Evolutionary conservation across 2,888 invertebrate genomes (phyloP).

Genomic region (Eristalis intricaria): DNA sequence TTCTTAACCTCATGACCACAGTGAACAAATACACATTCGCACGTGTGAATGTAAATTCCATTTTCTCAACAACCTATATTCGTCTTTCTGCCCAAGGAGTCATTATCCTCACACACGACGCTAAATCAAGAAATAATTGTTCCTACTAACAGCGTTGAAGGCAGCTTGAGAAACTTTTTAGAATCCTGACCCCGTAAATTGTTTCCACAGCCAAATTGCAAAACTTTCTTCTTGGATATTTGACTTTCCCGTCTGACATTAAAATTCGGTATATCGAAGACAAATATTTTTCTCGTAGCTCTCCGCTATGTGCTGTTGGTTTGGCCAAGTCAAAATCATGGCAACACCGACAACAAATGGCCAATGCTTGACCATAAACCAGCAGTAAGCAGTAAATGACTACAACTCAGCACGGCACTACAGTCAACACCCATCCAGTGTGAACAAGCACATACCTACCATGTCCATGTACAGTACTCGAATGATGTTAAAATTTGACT

Average conservation of each 20-base stretch:
- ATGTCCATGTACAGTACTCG: constrained; percentile 5
- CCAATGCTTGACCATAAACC: constrained; percentile 38
- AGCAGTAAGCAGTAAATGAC: constrained; percentile 49
- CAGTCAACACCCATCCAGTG: background rate
- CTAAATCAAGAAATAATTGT: background rate
- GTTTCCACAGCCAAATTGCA: constrained; percentile 18
- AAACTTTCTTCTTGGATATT: constrained; percentile 48
- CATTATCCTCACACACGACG: background rate
- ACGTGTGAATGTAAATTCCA: background rate
- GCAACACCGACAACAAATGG: constrained; percentile 28
- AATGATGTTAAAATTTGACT: constrained; percentile 70
- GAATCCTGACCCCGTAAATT: constrained; percentile 7
- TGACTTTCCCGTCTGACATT: constrained; percentile 36
- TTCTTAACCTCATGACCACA: too few relatives aligned
- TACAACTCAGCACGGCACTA: constrained; percentile 12
- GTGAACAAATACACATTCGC: background rate
- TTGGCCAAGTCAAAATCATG: constrained; percentile 23
- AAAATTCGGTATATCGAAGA: constrained; percentile 19
- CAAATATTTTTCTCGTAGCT: constrained; percentile 36
- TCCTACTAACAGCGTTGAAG: background rate
- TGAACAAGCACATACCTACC: background rate
- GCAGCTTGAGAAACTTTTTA: constrained; percentile 2
- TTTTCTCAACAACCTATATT: background rate
- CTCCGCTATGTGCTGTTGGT: constrained; percentile 14
- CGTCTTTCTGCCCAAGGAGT: background rate